Conservation (phyloP, 64 coral and sea anemone species). For the Trachythela sp. region DNA sequence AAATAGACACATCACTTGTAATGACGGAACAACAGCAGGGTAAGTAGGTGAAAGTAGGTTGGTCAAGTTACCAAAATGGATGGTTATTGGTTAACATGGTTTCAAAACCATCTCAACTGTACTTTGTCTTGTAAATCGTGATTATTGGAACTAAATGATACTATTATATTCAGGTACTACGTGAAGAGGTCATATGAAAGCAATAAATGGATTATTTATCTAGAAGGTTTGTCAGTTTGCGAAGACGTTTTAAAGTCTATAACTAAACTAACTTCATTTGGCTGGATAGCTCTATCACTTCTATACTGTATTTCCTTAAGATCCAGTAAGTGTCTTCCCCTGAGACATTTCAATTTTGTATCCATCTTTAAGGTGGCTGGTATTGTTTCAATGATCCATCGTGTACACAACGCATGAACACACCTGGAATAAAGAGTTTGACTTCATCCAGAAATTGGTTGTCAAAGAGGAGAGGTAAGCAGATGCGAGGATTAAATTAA, state of each 20-base stretch:
- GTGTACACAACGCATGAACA: neutral
- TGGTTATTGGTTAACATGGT: no score
- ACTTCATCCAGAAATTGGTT: neutral
- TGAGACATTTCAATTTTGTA: neutral
- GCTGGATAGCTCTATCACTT: no score
- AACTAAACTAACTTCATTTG: no score
- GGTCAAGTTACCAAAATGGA: no score
- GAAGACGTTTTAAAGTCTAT: neutral
- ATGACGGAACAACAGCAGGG: slow-evolving; percentile 11
- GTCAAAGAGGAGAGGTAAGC: neutral
- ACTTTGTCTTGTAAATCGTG: no score
- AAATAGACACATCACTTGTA: neutral
- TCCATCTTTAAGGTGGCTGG: neutral
- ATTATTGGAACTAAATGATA: neutral
- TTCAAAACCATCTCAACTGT: no score
- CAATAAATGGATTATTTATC: slow-evolving; percentile 1
- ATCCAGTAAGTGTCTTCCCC: no score
- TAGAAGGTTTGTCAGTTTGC: neutral
- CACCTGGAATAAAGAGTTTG: neutral
- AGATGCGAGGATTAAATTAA: no score
- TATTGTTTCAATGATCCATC: slow-evolving; percentile 5
- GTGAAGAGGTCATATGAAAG: neutral
- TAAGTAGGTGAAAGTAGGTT: no score
- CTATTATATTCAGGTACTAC: neutral
- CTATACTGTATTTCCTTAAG: no score